Percentiles rank a stretch among this genome's conserved stretches.
These are phyloP conservation scores for Zhuqinia jingwanae DNA, from an alignment of 2,888 invertebrate genomes.

Conservation along the genomic window DNA sequence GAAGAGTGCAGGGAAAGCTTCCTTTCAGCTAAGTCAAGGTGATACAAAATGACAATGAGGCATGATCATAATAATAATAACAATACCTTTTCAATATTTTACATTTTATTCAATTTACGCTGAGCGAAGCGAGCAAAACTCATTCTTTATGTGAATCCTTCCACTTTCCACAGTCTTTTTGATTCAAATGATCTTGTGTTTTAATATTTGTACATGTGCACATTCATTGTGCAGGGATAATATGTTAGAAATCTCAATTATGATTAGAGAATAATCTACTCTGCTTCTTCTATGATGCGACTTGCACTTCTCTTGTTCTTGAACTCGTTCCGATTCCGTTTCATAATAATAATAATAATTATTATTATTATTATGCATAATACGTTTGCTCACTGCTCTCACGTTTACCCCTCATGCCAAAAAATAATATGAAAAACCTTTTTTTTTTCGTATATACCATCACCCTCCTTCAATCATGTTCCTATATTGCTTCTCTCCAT, in stretches of 20 bases:
- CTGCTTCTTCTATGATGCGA: too few relatives aligned
- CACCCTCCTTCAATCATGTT: slow-evolving; percentile 41
- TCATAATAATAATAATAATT: slow-evolving; percentile 14
- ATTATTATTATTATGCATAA: too few relatives aligned
- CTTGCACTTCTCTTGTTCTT: not conserved
- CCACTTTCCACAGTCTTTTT: not conserved
- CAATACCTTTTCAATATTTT: slow-evolving; percentile 16
- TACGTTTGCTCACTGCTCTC: not conserved
- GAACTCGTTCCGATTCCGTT: slow-evolving; percentile 1
- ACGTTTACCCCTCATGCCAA: too few relatives aligned
- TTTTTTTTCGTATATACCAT: too few relatives aligned
- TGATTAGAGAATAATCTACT: slow-evolving; percentile 53
- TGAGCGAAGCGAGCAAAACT: slow-evolving; percentile 2
- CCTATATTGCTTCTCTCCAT: slow-evolving; percentile 69
- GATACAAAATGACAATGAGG: slow-evolving; percentile 29
- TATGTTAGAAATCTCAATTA: slow-evolving; percentile 37
- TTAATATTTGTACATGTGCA: not conserved
- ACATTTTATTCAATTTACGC: not conserved
- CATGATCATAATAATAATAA: not conserved
- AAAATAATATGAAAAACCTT: too few relatives aligned
- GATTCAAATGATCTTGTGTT: not conserved
- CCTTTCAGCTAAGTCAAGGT: slow-evolving; percentile 39
- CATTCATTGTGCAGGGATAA: not conserved
- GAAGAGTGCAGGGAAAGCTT: slow-evolving; percentile 25
- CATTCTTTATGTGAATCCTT: slow-evolving; percentile 22